Evolutionary conservation across 2,797 vertebrate genomes (phyloP).

Genomic region (Aphelocoma californica): DNA sequence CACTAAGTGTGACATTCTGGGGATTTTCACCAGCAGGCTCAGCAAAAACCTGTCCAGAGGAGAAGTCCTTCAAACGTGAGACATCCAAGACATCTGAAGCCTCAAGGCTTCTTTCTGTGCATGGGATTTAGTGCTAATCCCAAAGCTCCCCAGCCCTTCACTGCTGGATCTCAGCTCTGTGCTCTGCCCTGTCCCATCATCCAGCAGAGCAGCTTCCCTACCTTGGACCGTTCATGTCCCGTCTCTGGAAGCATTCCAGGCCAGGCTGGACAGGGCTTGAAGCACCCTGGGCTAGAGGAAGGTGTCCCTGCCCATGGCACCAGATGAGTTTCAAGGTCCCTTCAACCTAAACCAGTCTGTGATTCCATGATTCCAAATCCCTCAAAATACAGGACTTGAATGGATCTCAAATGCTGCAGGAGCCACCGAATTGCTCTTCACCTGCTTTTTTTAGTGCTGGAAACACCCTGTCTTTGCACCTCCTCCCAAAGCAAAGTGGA

Average conservation of each 20-base stretch:
- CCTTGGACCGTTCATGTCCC: rapidly evolving
- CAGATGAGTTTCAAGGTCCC: neutral
- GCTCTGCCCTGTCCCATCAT: neutral
- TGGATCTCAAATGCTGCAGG: neutral
- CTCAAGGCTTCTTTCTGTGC: neutral
- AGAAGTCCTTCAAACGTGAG: neutral
- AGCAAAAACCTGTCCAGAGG: neutral
- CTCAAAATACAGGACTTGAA: neutral
- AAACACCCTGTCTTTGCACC: neutral
- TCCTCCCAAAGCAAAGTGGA: neutral
- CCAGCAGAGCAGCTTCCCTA: neutral
- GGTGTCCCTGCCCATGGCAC: neutral
- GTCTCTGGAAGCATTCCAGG: neutral
- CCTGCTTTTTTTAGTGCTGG: neutral
- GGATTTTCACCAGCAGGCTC: neutral
- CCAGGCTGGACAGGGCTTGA: neutral
- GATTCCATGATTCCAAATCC: neutral
- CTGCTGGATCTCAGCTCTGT: neutral
- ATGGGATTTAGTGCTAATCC: neutral
- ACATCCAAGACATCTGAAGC: neutral
- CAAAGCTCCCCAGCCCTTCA: neutral
- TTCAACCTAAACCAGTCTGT: neutral
- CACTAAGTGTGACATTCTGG: neutral
- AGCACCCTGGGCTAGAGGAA: rapidly evolving
- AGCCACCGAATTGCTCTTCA: neutral